Base-by-base conservation (phyloP, 2,888 invertebrate species). In the Rhogogaster chlorosoma region DNA sequence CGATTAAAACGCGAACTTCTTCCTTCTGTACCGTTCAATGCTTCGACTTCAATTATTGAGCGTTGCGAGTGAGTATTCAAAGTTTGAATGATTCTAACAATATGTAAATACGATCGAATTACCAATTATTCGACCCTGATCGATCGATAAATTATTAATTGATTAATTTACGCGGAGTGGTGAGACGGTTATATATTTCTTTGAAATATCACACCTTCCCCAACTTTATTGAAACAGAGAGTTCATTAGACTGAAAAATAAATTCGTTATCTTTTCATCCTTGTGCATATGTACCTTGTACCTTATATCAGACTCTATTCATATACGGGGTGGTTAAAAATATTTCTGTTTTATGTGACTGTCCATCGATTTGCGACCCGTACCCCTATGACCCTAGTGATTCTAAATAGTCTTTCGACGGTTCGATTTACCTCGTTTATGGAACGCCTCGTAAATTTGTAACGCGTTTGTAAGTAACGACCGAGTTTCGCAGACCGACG, bases 61-160 rank as follows among this genome's bases (percentile, higher is more conserved):
- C 61, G 12, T 80, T 80, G 57, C 80, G 15, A 80, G 80, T 80
- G 80, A 80, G 80, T 80, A 80, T 80, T 15, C 1, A 29, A 53
- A 7, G 9, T 22, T 38, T 42, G 0, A 32, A 61, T 10, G 12
- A 26, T 61, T 61, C 9, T 12, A 61, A 61, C 7, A 61, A 61
- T 61, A 0, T 29, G 10, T 0, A 61, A 26, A 0, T 61, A 22
- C 26, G n/a, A 53, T 53, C 7, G n/a, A 7, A n/a, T 53, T n/a
- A 18, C 18, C 18, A 49, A 49, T 49, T 49, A n/a, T n/a, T n/a
- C 6, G 6, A n/a, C n/a, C 6, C 2, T n/a, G 7, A 53, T n/a
- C 49, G 49, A n/a, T 49, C 49, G 10, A 6, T 5, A n/a, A 53
- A 53, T 53, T 53, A 15, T 45, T 15, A 15, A 42, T 10, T 15